These are phyloP conservation scores for Himalopsyche kuldschensis DNA, from an alignment of 2,888 invertebrate species.

Conservation along the genomic window DNA sequence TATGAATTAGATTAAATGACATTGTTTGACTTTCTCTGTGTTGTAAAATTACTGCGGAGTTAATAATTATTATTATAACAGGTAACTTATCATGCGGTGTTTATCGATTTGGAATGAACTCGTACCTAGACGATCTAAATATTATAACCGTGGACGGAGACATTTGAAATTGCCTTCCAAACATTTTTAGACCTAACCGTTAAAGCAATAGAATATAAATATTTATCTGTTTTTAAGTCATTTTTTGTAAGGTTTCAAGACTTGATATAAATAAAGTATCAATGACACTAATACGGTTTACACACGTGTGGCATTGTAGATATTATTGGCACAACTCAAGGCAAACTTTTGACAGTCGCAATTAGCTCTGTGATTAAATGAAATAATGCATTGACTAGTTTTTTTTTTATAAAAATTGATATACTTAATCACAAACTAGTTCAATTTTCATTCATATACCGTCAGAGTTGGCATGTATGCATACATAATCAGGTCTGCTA, in stretches of 20 bases:
- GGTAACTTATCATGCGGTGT: background rate
- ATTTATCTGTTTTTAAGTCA: background rate
- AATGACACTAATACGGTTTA: background rate
- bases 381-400: no score
- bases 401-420: no score
- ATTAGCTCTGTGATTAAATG: no score
- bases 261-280: background rate
- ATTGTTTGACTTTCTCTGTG: background rate
- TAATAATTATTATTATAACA: background rate
- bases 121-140: background rate
- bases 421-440: no score
- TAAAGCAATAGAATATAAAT: background rate
- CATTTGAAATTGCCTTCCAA: constrained; percentile 23
- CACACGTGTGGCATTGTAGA: background rate
- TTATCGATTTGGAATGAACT: background rate
- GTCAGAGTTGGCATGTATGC: no score
- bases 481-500: no score
- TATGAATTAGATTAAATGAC: background rate
- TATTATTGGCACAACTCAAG: background rate
- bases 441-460: no score
- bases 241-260: background rate
- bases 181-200: background rate
- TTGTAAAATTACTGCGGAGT: background rate
- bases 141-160: background rate
- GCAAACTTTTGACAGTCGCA: no score